Evolutionary conservation across 2,797 vertebrate species (phyloP).

Genomic region (Stomatorhinus walkeri): DNA sequence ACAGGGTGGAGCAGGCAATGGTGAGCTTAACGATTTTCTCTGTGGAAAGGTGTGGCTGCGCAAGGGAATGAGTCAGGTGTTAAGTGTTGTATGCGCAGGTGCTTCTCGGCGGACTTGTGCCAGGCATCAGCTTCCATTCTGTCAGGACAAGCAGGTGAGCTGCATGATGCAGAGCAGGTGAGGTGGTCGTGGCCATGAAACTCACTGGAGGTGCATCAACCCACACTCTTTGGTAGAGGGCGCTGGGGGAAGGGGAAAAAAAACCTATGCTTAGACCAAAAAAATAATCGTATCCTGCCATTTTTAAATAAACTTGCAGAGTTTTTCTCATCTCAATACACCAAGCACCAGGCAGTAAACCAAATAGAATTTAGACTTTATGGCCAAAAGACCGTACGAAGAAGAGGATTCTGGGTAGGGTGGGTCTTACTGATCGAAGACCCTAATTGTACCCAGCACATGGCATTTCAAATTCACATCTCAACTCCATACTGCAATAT

Average conservation of each 20-base stretch:
- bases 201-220: not conserved
- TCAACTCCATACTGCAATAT: not conserved
- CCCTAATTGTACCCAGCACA: not conserved
- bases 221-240: not conserved
- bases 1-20: not conserved
- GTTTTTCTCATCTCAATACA: not conserved
- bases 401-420: not conserved
- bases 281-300: not conserved
- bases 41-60: not conserved
- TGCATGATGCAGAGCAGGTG: not conserved
- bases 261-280: not conserved
- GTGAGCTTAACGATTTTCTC: not conserved
- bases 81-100: conserved; percentile 1
- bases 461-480: not conserved
- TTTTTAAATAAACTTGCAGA: not conserved
- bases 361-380: not conserved
- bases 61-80: not conserved
- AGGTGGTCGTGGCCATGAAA: not conserved
- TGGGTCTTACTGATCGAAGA: not conserved
- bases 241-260: not conserved
- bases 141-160: not conserved
- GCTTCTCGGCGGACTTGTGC: not conserved
- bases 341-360: not conserved
- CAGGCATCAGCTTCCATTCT: not conserved
- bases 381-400: not conserved